Evolutionary conservation across 2,797 vertebrate genomes (phyloP).

Genomic region (Ciconia nigra): DNA sequence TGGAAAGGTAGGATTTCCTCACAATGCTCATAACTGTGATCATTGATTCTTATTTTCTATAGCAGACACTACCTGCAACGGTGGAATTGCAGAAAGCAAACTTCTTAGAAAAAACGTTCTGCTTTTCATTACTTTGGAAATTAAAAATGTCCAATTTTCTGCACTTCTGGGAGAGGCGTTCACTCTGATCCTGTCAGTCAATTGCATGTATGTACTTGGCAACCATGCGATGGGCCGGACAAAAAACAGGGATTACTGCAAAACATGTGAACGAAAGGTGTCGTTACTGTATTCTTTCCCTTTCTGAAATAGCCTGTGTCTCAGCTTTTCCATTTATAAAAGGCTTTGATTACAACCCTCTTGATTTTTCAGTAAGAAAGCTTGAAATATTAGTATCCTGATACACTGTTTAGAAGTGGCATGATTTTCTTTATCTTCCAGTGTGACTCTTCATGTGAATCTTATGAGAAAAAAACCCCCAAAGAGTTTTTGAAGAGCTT

Average conservation of each 20-base stretch:
- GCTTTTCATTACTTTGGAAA: not conserved
- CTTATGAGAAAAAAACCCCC: slow-evolving; percentile 47
- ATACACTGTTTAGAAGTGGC: not conserved
- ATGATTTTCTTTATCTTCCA: slow-evolving; percentile 48
- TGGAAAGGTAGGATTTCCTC: slow-evolving; percentile 29
- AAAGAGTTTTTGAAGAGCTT: slow-evolving; percentile 65
- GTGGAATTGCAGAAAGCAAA: not conserved
- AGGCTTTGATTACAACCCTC: not conserved
- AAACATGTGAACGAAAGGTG: not conserved
- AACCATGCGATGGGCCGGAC: rapidly evolving
- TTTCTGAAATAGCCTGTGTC: not conserved
- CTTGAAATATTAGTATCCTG: not conserved
- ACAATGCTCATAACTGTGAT: not conserved
- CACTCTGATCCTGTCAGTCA: not conserved
- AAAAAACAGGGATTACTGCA: not conserved
- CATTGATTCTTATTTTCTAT: not conserved
- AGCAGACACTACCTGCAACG: not conserved
- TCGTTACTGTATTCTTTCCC: not conserved
- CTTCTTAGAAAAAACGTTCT: not conserved
- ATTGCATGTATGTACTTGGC: rapidly evolving
- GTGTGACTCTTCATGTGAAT: slow-evolving; percentile 65
- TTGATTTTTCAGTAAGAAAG: not conserved
- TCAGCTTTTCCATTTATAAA: not conserved
- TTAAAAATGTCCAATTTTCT: not conserved
- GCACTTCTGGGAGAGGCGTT: not conserved